Percentiles rank a stretch among this genome's conserved stretches.
phyloP scores from a whole-genome alignment of 2,797 vertebrate species.

The Phylloscopus collybita region DNA sequence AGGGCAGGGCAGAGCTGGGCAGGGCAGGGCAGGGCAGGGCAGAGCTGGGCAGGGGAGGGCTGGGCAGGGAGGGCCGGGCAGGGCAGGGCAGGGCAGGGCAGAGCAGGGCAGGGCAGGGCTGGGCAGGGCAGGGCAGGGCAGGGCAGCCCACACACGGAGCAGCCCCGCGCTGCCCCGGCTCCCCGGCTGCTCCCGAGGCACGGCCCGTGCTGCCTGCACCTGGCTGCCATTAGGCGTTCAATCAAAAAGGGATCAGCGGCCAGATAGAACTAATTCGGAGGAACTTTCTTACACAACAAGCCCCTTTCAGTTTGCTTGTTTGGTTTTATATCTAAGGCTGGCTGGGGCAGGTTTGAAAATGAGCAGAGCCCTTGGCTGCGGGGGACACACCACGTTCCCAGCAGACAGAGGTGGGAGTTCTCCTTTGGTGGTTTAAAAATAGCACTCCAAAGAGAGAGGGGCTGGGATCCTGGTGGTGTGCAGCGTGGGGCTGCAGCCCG shows the following conservation, averaged over 20 bases:
- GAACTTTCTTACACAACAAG: conserved; percentile 60
- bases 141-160: conserved; percentile 65
- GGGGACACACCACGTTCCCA: conserved; percentile 36
- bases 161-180: conserved; percentile 43
- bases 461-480: background rate
- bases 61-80: too few species aligned
- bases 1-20: too few species aligned
- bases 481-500: background rate
- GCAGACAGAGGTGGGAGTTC: conserved; percentile 54
- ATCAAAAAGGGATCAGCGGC: conserved; percentile 74
- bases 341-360: conserved; percentile 33
- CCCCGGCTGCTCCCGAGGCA: conserved; percentile 58
- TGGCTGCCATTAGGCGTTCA: conserved; percentile 76
- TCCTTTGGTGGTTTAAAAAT: conserved; percentile 63
- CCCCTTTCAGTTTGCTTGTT: conserved; percentile 56
- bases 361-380: conserved; percentile 54
- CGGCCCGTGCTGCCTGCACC: conserved; percentile 60
- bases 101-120: too few species aligned
- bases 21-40: too few species aligned
- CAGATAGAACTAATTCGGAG: conserved; percentile 73
- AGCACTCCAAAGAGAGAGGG: conserved; percentile 22
- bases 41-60: too few species aligned
- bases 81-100: too few species aligned
- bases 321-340: conserved; percentile 56
- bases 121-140: conserved; percentile 6